These are phyloP conservation scores for Cotesia chilonis DNA, from an alignment of 1,140 invertebrate genomes.

Conservation along the genomic window DNA sequence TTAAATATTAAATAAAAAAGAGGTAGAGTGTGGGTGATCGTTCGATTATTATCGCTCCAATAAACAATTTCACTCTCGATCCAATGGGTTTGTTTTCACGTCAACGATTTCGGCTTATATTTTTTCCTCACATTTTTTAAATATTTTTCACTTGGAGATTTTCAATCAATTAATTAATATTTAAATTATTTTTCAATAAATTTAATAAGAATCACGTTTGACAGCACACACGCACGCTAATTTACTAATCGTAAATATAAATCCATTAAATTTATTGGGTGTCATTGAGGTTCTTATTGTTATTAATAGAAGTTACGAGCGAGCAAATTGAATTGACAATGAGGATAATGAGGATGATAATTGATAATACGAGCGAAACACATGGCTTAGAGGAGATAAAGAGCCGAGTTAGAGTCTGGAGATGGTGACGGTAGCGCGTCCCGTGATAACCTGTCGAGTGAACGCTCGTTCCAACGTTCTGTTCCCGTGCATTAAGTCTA, in stretches of 20 bases:
- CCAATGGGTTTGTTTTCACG: background rate
- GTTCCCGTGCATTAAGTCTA: too few relatives aligned
- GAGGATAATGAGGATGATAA: too few relatives aligned
- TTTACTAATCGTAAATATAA: too few relatives aligned
- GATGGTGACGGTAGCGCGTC: conserved; percentile 45
- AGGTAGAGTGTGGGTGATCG: conserved; percentile 16
- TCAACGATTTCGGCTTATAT: background rate
- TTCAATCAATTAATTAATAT: background rate
- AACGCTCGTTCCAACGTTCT: conserved; percentile 45
- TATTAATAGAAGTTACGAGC: too few relatives aligned
- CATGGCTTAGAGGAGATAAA: too few relatives aligned
- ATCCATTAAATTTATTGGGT: too few relatives aligned
- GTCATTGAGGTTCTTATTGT: too few relatives aligned
- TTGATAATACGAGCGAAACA: too few relatives aligned
- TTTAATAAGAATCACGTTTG: too few relatives aligned
- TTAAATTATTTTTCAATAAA: background rate
- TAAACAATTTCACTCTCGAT: conserved; percentile 31
- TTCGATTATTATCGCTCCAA: conserved; percentile 35
- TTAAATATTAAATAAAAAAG: background rate
- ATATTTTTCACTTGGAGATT: too few relatives aligned
- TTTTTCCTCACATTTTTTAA: conserved; percentile 6
- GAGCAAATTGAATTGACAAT: too few relatives aligned
- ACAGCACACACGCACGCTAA: too few relatives aligned
- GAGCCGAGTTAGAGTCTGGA: background rate
- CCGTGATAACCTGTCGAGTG: conserved; percentile 51